These are phyloP conservation scores for Campaea margaritaria DNA, from an alignment of 2,888 invertebrate species.

Conservation along the genomic window DNA sequence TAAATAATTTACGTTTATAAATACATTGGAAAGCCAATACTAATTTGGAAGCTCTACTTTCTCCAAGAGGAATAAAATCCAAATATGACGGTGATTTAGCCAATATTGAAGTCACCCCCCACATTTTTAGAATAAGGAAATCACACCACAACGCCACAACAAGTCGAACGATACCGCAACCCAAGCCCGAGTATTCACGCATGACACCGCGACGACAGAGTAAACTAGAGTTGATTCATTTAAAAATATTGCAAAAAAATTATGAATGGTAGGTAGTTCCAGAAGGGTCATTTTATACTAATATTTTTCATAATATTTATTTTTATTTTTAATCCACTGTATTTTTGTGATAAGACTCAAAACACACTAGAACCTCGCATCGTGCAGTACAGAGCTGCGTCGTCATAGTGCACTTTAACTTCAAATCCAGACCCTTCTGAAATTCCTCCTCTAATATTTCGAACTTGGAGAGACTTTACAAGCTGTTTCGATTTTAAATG, in stretches of 20 bases:
- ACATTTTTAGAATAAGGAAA: constrained; percentile 7
- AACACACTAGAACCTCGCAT: constrained; percentile 5
- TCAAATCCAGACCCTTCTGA: neutral
- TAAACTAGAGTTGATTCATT: constrained; percentile 37
- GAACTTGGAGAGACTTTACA: neutral
- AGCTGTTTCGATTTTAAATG: constrained; percentile 3
- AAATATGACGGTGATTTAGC: too few species aligned
- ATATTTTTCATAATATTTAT: neutral
- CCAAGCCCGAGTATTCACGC: constrained; percentile 85
- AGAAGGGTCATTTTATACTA: constrained; percentile 3
- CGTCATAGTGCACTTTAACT: neutral
- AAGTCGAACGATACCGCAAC: constrained; percentile 63
- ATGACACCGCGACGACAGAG: constrained; percentile 70
- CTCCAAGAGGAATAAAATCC: too few species aligned
- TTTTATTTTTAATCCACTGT: too few species aligned
- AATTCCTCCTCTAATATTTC: neutral
- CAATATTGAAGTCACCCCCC: constrained; percentile 1
- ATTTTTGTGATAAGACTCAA: constrained; percentile 4
- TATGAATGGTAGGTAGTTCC: neutral
- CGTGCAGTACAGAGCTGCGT: constrained; percentile 12
- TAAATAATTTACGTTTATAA: too few species aligned
- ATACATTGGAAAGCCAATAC: too few species aligned
- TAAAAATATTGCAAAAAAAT: neutral
- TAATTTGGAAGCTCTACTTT: too few species aligned
- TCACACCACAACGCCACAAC: constrained; percentile 27